Percentiles rank a stretch among this genome's conserved stretches.
phyloP scores from a whole-genome alignment of 2,113 vertebrate genomes.

The Hyperoodon ampullatus region DNA sequence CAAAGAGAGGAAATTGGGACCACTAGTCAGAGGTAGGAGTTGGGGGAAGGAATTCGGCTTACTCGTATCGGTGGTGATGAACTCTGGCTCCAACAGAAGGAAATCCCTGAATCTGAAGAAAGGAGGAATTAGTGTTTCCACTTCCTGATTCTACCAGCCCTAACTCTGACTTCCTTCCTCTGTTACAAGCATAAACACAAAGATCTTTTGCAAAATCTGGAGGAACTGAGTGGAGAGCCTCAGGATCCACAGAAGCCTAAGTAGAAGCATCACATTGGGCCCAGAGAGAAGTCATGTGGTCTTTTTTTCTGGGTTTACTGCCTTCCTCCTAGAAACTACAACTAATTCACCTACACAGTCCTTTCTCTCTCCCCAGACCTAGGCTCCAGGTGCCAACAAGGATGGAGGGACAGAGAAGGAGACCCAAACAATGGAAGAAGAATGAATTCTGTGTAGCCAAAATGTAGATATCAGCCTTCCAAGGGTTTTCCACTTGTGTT shows the following conservation, averaged over 20 bases:
- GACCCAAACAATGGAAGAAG: background rate
- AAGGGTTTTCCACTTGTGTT: background rate
- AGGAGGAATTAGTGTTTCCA: background rate
- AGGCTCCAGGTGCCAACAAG: background rate
- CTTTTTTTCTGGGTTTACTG: background rate
- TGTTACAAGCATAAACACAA: background rate
- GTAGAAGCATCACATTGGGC: background rate
- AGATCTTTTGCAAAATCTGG: background rate
- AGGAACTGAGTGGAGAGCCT: background rate
- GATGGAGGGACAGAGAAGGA: background rate
- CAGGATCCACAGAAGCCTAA: no score
- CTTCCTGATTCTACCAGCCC: background rate
- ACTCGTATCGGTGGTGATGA: rapidly evolving
- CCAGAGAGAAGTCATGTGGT: background rate
- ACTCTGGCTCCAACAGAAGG: background rate
- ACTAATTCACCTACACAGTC: background rate
- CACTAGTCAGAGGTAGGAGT: background rate
- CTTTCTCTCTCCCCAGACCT: background rate
- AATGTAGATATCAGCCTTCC: background rate
- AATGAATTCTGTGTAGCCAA: background rate
- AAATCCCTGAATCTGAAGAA: background rate
- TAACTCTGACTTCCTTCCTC: background rate
- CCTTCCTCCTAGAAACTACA: background rate
- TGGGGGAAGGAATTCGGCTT: background rate
- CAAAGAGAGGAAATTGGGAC: background rate